These are phyloP conservation scores for Hemibagrus guttatus DNA, from an alignment of 2,797 vertebrate species.

Conservation along the genomic window DNA sequence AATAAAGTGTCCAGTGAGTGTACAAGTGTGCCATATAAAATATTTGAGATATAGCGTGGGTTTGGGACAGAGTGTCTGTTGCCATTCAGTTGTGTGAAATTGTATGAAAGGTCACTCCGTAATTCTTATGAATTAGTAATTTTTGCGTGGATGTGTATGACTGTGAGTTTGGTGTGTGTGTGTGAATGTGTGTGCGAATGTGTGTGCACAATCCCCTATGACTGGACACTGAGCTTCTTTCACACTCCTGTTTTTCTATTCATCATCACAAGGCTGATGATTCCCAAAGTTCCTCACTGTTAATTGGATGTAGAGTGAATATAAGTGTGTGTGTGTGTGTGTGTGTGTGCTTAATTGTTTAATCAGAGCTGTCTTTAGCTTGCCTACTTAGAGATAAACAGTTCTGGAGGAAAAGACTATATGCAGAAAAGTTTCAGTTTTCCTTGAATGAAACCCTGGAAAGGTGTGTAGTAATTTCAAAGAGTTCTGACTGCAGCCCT, in stretches of 20 bases:
- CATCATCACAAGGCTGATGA: conserved; percentile 10
- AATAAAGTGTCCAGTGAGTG: not conserved
- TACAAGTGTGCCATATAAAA: conserved; percentile 1
- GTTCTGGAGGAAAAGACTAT: not conserved
- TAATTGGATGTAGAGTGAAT: conserved; percentile 26
- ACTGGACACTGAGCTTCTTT: conserved; percentile 1
- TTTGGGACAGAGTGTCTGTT: conserved; percentile 6
- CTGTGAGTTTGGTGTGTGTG: conserved; percentile 38
- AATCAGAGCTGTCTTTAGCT: not conserved
- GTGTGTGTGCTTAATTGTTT: not conserved
- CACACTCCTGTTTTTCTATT: conserved; percentile 5
- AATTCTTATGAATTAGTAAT: conserved; percentile 52
- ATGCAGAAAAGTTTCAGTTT: not conserved
- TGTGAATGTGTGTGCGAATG: not conserved
- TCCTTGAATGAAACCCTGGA: not conserved
- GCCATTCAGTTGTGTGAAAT: conserved; percentile 31
- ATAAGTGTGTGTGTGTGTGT: not conserved
- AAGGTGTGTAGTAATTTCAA: conserved; percentile 11
- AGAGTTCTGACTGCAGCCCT: not conserved
- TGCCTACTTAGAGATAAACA: not conserved
- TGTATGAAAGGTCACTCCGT: conserved; percentile 44
- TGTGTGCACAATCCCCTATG: not conserved
- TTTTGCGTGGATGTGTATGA: conserved; percentile 35
- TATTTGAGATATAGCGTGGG: conserved; percentile 35
- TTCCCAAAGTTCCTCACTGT: conserved; percentile 17